These are phyloP conservation scores for Microtus montanus DNA, from an alignment of 2,113 vertebrate genomes.

Conservation along the genomic window DNA sequence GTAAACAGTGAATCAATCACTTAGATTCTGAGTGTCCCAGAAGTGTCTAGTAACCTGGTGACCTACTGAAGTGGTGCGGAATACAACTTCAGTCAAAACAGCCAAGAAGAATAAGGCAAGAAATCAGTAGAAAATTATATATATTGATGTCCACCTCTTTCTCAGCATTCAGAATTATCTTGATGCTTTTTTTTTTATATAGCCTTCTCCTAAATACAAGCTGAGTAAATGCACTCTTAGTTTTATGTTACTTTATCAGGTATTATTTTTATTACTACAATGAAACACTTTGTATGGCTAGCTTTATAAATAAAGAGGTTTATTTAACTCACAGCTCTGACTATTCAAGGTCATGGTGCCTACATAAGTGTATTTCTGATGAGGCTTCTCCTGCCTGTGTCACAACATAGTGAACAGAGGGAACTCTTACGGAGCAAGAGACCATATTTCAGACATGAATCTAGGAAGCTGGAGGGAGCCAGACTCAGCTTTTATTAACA, in stretches of 20 bases:
- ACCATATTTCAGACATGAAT: background rate
- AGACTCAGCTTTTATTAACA: background rate
- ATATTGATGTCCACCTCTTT: background rate
- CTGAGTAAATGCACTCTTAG: background rate
- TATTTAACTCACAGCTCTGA: background rate
- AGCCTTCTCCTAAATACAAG: background rate
- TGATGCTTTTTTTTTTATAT: slow-evolving; percentile 9
- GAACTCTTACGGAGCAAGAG: no score
- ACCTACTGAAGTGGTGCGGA: slow-evolving; percentile 70
- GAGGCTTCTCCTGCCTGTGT: background rate
- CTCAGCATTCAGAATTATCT: background rate
- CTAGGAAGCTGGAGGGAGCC: background rate
- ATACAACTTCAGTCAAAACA: slow-evolving; percentile 63
- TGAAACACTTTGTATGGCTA: background rate
- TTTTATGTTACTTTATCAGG: background rate
- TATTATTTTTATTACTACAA: background rate
- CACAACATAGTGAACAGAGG: background rate
- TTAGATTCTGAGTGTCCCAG: slow-evolving; percentile 70
- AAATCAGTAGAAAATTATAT: background rate
- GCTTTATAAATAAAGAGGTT: background rate
- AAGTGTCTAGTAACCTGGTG: slow-evolving; percentile 66
- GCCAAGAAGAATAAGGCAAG: background rate
- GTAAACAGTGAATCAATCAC: slow-evolving; percentile 40
- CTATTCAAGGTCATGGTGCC: background rate
- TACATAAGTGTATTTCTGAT: background rate